Percentiles rank a stretch among this genome's conserved stretches.
phyloP scores from a whole-genome alignment of 1,140 invertebrate genomes.

The Lordiphosa collinella region DNA sequence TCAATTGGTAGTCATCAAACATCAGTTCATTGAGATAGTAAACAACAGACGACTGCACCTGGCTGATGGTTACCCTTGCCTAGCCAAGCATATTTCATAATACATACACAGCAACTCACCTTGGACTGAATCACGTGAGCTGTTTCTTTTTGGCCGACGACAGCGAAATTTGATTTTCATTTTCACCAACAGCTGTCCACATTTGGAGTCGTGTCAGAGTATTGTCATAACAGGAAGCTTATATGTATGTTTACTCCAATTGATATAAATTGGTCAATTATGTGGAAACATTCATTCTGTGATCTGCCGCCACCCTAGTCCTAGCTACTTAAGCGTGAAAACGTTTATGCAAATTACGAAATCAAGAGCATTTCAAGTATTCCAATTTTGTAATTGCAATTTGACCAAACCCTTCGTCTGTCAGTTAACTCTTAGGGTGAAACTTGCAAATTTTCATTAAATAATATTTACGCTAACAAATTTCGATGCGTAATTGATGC shows the following conservation, averaged over 20 bases:
- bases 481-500: slow-evolving; percentile 74
- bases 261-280: slow-evolving; percentile 66
- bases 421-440: slow-evolving; percentile 30
- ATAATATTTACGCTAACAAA: slow-evolving; percentile 57
- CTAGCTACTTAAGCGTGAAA: slow-evolving; percentile 62
- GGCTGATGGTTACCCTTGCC: slow-evolving; percentile 19
- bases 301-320: not conserved
- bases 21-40: slow-evolving; percentile 12
- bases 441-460: slow-evolving; percentile 36
- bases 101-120: slow-evolving; percentile 45
- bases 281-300: slow-evolving; percentile 8
- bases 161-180: slow-evolving; percentile 23
- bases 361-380: slow-evolving; percentile 53
- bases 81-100: slow-evolving; percentile 39
- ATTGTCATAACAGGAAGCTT: slow-evolving; percentile 34
- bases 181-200: slow-evolving; percentile 36
- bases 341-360: slow-evolving; percentile 62
- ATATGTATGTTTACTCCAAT: slow-evolving; percentile 25
- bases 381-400: slow-evolving; percentile 59
- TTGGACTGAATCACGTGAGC: slow-evolving; percentile 44
- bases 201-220: slow-evolving; percentile 17
- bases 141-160: slow-evolving; percentile 18
- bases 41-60: slow-evolving; percentile 13
- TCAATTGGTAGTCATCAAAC: slow-evolving; percentile 46
- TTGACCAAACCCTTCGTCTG: slow-evolving; percentile 8